Conservation (phyloP, 2,797 vertebrate species). For the Todus mexicanus region DNA sequence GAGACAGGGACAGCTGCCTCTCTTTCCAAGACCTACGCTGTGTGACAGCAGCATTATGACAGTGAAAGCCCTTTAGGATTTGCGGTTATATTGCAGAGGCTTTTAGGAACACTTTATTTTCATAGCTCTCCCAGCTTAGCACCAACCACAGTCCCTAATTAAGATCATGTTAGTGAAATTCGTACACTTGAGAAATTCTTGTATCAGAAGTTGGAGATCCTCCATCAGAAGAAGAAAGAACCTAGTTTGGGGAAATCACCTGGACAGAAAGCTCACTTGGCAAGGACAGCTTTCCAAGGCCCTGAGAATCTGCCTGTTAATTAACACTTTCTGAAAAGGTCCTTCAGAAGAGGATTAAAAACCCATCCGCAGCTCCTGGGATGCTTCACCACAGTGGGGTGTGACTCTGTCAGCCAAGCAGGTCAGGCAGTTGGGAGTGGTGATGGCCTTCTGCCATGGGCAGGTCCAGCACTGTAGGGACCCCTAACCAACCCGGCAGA, state of each 20-base stretch:
- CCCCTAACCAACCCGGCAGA: background rate
- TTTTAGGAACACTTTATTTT: background rate
- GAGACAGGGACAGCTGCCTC: background rate
- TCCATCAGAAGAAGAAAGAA: background rate
- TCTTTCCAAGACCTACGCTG: background rate
- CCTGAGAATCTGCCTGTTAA: background rate
- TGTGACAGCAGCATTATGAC: background rate
- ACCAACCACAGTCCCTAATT: background rate
- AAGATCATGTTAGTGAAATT: background rate
- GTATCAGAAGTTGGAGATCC: background rate
- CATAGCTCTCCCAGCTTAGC: background rate
- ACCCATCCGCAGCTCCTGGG: background rate
- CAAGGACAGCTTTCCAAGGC: background rate
- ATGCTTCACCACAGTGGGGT: background rate
- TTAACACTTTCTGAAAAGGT: background rate
- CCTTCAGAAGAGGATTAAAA: background rate
- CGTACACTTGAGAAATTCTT: background rate
- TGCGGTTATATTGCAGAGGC: background rate
- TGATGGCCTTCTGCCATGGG: accelerated
- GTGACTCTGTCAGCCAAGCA: background rate
- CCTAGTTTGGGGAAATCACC: background rate
- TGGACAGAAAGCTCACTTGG: background rate
- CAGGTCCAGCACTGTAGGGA: background rate
- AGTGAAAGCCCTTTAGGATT: background rate
- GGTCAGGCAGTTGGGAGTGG: background rate